Evolutionary conservation across 2,888 invertebrate species (phyloP).

Genomic region (Brachyptera risi): DNA sequence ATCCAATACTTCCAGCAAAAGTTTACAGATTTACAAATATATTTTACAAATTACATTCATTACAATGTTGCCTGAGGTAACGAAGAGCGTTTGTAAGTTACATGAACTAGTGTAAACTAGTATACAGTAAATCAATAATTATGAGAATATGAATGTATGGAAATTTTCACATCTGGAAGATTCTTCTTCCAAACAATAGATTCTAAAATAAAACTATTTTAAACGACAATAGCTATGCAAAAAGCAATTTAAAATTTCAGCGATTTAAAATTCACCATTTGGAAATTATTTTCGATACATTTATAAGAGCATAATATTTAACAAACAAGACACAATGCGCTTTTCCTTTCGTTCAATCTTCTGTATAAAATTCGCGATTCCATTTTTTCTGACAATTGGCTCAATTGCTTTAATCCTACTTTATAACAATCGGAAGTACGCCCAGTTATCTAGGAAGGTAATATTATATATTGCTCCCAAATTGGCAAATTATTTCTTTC

Average conservation of each 20-base stretch:
- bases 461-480: neutral
- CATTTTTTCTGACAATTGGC: neutral
- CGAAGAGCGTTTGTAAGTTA: slow-evolving; percentile 14
- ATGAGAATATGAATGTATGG: slow-evolving; percentile 30
- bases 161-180: slow-evolving; percentile 22
- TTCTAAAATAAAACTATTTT: slow-evolving; percentile 21
- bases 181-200: slow-evolving; percentile 23
- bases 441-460: neutral
- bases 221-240: slow-evolving; percentile 33
- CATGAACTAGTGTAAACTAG: slow-evolving; percentile 33
- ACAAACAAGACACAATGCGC: slow-evolving; percentile 22
- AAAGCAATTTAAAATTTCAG: slow-evolving; percentile 32
- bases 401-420: slow-evolving; percentile 9
- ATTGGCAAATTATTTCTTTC: too few species aligned
- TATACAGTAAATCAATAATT: slow-evolving; percentile 31
- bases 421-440: slow-evolving; percentile 30
- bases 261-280: slow-evolving; percentile 32
- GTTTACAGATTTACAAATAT: neutral
- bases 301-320: slow-evolving; percentile 30
- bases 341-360: neutral
- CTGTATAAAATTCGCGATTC: slow-evolving; percentile 21
- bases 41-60: neutral
- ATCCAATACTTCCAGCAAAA: neutral
- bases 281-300: slow-evolving; percentile 32
- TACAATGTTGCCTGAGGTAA: neutral